phyloP scores from a whole-genome alignment of 2,888 invertebrate genomes.

The Eupithecia abbreviata region DNA sequence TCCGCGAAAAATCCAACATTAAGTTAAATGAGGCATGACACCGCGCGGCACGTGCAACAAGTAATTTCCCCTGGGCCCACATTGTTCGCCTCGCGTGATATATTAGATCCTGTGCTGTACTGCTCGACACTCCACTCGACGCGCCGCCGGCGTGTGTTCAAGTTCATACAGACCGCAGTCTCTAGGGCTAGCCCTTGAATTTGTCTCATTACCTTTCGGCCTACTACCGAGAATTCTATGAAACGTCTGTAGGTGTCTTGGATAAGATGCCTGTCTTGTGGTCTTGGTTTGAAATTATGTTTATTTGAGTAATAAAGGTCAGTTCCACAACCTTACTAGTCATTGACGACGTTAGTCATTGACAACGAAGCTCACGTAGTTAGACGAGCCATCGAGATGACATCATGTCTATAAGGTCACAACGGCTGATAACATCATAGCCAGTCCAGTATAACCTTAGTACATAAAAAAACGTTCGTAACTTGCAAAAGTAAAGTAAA shows the following conservation, averaged over 20 bases:
- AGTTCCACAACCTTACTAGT: not conserved
- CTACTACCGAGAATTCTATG: not conserved
- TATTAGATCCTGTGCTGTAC: constrained; percentile 10
- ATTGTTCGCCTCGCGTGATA: constrained; percentile 11
- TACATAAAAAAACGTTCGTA: too few relatives aligned
- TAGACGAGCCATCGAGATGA: not conserved
- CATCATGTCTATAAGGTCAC: not conserved
- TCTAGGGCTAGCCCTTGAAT: not conserved
- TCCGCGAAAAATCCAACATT: constrained; percentile 18
- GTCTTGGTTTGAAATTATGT: not conserved
- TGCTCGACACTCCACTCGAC: not conserved
- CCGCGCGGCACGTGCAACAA: constrained; percentile 31
- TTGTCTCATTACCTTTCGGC: not conserved
- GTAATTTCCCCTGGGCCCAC: constrained; percentile 33
- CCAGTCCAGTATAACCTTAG: too few relatives aligned
- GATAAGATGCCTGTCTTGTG: not conserved
- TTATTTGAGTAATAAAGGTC: not conserved
- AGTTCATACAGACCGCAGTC: constrained; percentile 1
- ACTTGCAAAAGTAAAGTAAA: too few relatives aligned
- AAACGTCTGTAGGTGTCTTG: not conserved
- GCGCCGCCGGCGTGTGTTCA: not conserved
- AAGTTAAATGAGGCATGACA: constrained; percentile 30
- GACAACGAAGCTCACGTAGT: not conserved
- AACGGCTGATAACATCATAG: too few relatives aligned
- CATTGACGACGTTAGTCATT: too few relatives aligned